A percentile compares a stretch with the other conserved stretches of the same genome.
Evolutionary conservation across 2,113 vertebrate species (phyloP).

Genomic region (Gulo gulo): DNA sequence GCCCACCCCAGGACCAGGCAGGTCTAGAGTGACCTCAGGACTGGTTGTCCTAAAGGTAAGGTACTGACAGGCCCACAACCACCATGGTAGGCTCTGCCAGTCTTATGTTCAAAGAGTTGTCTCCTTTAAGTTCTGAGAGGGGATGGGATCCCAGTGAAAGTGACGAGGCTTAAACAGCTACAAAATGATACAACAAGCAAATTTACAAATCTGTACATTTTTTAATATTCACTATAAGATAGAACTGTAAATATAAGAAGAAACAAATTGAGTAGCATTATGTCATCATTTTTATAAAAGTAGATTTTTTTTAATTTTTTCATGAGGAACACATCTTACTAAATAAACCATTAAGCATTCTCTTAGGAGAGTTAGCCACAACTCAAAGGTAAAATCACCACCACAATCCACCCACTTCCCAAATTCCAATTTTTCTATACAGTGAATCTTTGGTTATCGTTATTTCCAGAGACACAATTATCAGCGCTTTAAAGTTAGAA

Average conservation of each 20-base stretch:
- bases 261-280: constrained; percentile 20
- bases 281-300: constrained; percentile 28
- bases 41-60: neutral
- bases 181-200: neutral
- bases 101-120: neutral
- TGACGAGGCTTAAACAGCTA: neutral
- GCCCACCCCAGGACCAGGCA: neutral
- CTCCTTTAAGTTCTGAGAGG: neutral
- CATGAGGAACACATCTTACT: constrained; percentile 38
- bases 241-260: neutral
- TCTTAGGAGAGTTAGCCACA: neutral
- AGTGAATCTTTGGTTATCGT: constrained; percentile 14
- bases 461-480: neutral
- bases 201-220: neutral
- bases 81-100: neutral
- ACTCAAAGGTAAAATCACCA: constrained; percentile 35
- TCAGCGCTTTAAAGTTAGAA: constrained; percentile 1
- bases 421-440: constrained; percentile 41
- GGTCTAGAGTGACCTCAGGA: neutral
- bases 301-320: neutral
- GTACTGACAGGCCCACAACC: neutral
- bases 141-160: neutral
- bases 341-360: constrained; percentile 46
- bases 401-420: neutral
- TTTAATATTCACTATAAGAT: neutral